Base-by-base conservation (phyloP, 2,797 vertebrate genomes). In the Dromococcyx pavoninus region DNA sequence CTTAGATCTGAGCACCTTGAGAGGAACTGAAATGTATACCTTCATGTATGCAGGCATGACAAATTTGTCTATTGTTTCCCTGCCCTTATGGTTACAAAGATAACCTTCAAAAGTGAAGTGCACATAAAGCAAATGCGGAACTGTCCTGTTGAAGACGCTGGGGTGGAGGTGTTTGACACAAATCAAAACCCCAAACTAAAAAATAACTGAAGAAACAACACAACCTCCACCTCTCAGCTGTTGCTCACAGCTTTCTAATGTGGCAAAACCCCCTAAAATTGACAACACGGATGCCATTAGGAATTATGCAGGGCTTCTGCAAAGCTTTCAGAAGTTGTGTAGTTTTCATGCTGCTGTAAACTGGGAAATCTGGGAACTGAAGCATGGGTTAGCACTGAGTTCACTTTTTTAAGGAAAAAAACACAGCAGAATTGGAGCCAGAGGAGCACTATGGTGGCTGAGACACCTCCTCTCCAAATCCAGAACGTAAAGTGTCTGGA, bases 161-260 rank as follows among this genome's bases (percentile, higher is more conserved):
- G 69, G 76, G 51, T 73, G 58, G 88, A 94, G 35, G 39, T 71
- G 61, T 89, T 88, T 84, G 88, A 95, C 62, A 85, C 21, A 37
- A 86, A 75, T 72, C 83, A 84, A 94, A 95, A 86, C 35, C 37
- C 32, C 14, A 70, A 27, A n/a, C 39, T 22, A 70, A 92, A 89
- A 83, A 79, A 57, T 62, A 93, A 73, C n/a, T 51, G 28, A 85
- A 21, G 57, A 53, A 90, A 74, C 32, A 66, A 73, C 23, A 90
- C 30, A 69, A 80, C 13, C 56, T 67, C 84, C 53, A 87, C 43
- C 65, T 74, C 65, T 74, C 75, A 91, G 72, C 41, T 80, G 46
- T 65, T 89, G 37, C 76, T 92, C 79, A 72, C 84, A 88, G 66
- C 65, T 86, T 92, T 85, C 30, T 67, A 93, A 85, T 0, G 1